Evolutionary conservation across 2,797 vertebrate genomes (phyloP), one percentile per base, ranked within the genome.

Genomic region (Aplochiton taeniatus): DNA sequence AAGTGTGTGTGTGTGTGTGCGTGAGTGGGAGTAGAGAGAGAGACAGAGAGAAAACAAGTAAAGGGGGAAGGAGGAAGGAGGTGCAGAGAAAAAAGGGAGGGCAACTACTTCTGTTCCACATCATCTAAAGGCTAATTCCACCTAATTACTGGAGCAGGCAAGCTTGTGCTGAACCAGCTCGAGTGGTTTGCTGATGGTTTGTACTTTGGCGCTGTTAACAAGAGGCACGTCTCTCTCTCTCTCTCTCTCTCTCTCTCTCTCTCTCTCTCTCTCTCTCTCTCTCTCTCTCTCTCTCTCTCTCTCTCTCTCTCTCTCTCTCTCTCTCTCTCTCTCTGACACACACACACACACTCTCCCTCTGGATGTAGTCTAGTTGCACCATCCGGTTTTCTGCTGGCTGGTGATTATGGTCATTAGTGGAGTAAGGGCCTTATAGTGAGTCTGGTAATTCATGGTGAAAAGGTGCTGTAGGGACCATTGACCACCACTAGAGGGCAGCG

Each of bases 51-150:
- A 31, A 31, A 31, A 31, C 31, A 31, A 31, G 31, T 2, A 3
- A 6, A 31, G 31, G 31, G 31, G 31, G 31, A 75, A 77, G 81
- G 68, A 69, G 71, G 71, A 66, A 65, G 82, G 86, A 87, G 87
- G 84, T 45, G 14, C 58, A 69, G 79, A 88, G 89, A 84, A 86
- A 47, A 42, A 41, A 53, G 18, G 69, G 66, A 17, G 58, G 64
- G 57, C 61, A 61, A 31, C 49, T 45, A 59, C 63, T 70, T 67
- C 64, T 66, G 60, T 53, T 16, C 50, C 67, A 69, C 46, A 78
- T 80, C 77, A 72, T 70, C 77, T 66, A 79, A 83, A 72, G 31
- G 77, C 79, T 83, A 79, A 83, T 83, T 86, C 64, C n/a, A 52
- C 68, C 70, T 79, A 75, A 79, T 86, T 84, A 77, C 78, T 68